Evolutionary conservation across 2,113 vertebrate genomes (phyloP).

Genomic region (Setophaga petechia): DNA sequence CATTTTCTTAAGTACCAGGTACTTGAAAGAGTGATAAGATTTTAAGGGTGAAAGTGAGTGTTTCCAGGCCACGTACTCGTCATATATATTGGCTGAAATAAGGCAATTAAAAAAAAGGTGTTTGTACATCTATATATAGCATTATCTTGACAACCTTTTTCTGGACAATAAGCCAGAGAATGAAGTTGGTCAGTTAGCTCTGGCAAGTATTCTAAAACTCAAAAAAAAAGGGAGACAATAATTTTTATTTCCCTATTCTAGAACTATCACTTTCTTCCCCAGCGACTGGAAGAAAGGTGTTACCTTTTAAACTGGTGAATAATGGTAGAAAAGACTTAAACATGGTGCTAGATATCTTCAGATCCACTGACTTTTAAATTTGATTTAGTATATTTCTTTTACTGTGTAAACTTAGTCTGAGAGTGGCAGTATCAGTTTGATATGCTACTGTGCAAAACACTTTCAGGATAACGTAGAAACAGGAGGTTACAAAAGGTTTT

Average conservation of each 20-base stretch:
- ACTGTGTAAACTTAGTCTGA: background rate
- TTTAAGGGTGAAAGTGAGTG: slow-evolving; percentile 29
- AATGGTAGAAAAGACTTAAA: background rate
- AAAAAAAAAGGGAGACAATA: background rate
- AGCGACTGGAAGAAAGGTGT: background rate
- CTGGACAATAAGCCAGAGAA: background rate
- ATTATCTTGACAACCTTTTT: background rate
- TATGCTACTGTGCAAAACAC: background rate
- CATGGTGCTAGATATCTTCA: background rate
- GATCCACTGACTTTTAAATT: background rate
- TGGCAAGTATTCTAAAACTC: background rate
- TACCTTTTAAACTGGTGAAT: background rate
- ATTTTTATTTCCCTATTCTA: background rate
- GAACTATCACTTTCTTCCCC: background rate
- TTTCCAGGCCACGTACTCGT: background rate
- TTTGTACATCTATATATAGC: background rate
- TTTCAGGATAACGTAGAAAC: background rate
- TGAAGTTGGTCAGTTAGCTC: background rate
- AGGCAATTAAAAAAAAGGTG: background rate
- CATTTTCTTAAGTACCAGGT: background rate
- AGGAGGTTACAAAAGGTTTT: background rate
- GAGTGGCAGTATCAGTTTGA: background rate
- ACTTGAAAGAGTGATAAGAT: slow-evolving; percentile 12
- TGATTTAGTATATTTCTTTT: background rate
- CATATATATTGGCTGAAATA: background rate